Conservation (phyloP, 2,797 vertebrate species). For the Melanotaenia pygmaea region DNA sequence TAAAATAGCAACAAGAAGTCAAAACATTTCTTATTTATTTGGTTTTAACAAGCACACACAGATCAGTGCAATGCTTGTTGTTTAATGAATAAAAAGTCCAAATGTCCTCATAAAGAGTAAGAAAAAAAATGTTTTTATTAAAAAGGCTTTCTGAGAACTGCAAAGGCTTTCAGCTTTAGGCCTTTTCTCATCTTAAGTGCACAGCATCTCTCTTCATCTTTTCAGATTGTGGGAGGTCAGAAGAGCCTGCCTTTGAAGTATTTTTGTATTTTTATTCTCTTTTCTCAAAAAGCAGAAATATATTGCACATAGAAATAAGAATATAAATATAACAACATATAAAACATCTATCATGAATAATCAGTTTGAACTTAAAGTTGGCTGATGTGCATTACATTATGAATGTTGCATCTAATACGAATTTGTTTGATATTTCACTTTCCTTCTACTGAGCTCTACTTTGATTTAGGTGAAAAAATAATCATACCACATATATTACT, state of each 20-base stretch:
- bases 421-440: not conserved
- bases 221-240: conserved; percentile 3
- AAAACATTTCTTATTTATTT: not conserved
- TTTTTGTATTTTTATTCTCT: not conserved
- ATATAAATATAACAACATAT: not conserved
- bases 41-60: not conserved
- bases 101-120: not conserved
- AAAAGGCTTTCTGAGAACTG: conserved; percentile 6
- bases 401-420: not conserved
- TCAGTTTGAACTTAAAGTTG: not conserved
- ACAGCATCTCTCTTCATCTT: not conserved
- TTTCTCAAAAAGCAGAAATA: not conserved
- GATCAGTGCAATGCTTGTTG: not conserved
- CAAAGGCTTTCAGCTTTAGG: conserved; percentile 10
- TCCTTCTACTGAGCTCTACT: not conserved
- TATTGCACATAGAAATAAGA: not conserved
- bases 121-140: not conserved
- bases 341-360: not conserved
- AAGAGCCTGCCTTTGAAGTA: conserved; percentile 1
- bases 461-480: not conserved
- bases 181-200: conserved; percentile 4
- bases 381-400: not conserved
- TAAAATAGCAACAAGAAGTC: not conserved
- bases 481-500: conserved; percentile 6
- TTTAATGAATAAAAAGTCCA: not conserved